These are phyloP conservation scores for Elephantulus edwardii DNA, from an alignment of 2,113 vertebrate genomes.

Conservation along the genomic window DNA sequence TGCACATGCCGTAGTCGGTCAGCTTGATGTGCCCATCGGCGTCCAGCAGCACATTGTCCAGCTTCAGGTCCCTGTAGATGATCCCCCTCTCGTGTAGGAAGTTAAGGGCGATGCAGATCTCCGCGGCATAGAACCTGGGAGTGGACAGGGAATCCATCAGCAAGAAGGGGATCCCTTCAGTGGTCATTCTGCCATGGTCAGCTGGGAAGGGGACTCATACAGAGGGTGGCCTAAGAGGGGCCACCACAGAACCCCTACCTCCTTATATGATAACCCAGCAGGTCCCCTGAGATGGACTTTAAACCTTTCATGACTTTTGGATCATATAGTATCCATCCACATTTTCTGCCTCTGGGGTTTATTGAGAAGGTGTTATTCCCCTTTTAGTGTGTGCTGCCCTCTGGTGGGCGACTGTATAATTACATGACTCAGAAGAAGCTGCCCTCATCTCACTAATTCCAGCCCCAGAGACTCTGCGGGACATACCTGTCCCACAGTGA, in stretches of 20 bases:
- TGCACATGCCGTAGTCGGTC: constrained; percentile 99
- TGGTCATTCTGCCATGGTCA: background rate
- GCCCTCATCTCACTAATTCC: too few relatives aligned
- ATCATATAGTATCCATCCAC: too few relatives aligned
- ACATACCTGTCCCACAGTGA: too few relatives aligned
- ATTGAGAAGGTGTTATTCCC: too few relatives aligned
- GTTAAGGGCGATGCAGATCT: constrained; percentile 98
- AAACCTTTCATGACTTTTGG: too few relatives aligned
- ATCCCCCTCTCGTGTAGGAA: constrained; percentile 99
- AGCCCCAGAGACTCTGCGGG: too few relatives aligned
- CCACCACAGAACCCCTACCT: background rate
- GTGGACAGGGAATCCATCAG: rapidly evolving
- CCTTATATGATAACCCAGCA: background rate
- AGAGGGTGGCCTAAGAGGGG: background rate
- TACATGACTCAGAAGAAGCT: too few relatives aligned
- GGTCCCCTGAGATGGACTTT: too few relatives aligned
- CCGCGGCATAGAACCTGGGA: constrained; percentile 97
- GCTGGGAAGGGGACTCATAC: background rate
- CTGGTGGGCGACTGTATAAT: too few relatives aligned
- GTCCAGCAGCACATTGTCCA: constrained; percentile 98
- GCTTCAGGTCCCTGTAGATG: constrained; percentile 97
- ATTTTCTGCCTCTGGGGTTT: background rate
- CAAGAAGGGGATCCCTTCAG: background rate
- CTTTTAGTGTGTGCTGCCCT: too few relatives aligned
- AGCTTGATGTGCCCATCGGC: constrained; percentile 98